phyloP scores from a whole-genome alignment of 2,113 vertebrate species.

The Regulus satrapa region DNA sequence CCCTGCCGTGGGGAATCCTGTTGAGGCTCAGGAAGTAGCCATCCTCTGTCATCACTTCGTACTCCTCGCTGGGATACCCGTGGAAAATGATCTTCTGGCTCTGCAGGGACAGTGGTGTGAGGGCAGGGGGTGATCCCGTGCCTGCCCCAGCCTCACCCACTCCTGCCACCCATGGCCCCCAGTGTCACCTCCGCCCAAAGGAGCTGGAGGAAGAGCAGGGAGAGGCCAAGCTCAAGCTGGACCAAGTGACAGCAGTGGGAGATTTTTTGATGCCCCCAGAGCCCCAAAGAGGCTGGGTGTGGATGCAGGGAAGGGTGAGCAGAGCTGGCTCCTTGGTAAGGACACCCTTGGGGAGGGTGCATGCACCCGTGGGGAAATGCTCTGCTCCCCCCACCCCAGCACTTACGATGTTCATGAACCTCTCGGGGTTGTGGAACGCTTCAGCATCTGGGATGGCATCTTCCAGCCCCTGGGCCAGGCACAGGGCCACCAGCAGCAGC shows the following conservation, averaged over 20 bases:
- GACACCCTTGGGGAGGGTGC: too few species aligned
- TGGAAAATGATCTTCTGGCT: constrained; percentile 4
- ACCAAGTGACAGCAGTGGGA: too few species aligned
- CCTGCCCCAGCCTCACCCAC: neutral
- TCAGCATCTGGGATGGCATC: fast-evolving
- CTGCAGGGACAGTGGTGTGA: neutral
- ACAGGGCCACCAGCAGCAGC: neutral
- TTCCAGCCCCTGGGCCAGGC: neutral
- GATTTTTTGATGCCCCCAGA: neutral
- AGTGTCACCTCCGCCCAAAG: fast-evolving
- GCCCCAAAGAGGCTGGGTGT: neutral
- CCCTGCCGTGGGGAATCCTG: neutral
- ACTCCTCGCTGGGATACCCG: neutral
- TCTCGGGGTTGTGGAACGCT: neutral
- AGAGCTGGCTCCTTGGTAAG: neutral
- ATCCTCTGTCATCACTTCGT: neutral
- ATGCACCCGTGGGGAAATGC: fast-evolving
- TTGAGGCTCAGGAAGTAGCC: constrained; percentile 4
- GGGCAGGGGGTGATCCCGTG: neutral
- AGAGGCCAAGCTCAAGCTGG: neutral
- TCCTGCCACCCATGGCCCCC: fast-evolving
- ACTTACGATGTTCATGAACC: neutral
- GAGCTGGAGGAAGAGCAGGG: neutral
- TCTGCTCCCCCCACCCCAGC: fast-evolving
- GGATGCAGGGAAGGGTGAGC: neutral